Conservation (phyloP, 2,113 vertebrate species). For the Anguilla rostrata region DNA sequence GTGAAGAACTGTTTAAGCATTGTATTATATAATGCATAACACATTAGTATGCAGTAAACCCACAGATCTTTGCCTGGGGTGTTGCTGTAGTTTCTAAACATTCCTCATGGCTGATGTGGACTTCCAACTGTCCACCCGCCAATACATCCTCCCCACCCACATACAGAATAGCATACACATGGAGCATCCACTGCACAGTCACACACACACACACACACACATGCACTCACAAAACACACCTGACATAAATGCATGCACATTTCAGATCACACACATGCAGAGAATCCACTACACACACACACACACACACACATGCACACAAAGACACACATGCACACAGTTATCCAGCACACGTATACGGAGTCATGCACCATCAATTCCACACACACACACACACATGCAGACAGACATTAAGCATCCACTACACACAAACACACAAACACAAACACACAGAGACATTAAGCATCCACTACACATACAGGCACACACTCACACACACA, state of each 20-base stretch:
- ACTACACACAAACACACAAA: not conserved
- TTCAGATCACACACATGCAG: not conserved
- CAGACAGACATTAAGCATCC: not conserved
- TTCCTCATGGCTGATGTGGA: not conserved
- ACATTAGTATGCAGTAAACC: not conserved
- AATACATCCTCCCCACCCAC: not conserved
- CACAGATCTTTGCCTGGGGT: not conserved
- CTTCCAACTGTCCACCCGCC: not conserved
- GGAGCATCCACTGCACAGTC: not conserved
- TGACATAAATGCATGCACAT: too few relatives aligned
- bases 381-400: not conserved
- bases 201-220: not conserved
- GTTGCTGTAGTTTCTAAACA: not conserved
- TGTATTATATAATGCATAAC: not conserved
- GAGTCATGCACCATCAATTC: too few relatives aligned
- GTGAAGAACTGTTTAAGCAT: not conserved
- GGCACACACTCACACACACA: not conserved
- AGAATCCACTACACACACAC: not conserved
- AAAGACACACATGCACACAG: not conserved
- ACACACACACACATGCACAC: slow-evolving; percentile 10
- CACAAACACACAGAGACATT: not conserved
- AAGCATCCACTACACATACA: not conserved
- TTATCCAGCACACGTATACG: too few relatives aligned
- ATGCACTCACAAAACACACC: too few relatives aligned
- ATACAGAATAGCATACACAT: not conserved